Evolutionary conservation across 2,888 invertebrate species (phyloP), one percentile per base, ranked within the genome.

Genomic region (Blomia tropicalis): DNA sequence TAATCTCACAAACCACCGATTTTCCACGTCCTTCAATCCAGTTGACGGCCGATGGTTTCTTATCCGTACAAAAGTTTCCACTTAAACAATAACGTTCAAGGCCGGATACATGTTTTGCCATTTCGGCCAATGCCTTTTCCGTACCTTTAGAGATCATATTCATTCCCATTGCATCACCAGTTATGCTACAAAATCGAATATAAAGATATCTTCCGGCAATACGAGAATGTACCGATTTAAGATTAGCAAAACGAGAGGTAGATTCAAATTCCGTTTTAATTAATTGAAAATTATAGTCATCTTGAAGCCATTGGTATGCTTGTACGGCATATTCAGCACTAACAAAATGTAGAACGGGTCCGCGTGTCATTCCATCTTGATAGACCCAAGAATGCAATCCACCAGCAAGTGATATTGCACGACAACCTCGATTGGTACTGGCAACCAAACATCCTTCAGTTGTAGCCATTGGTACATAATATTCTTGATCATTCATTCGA

Each of bases 151-250:
- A 93, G 0, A 96, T 80, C 96, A 96, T 98, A 72, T 96, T 98
- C 98, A 98, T 98, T 53, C 98, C 98, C 98, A 98, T 99, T 1
- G 98, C 98, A 73, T 99, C 98, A 0, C 98, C 98, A 1, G 96
- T 96, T 2, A 82, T 82, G 0, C 96, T 93, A 61, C 87, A 83
- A 75, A 98, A 98, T 68, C 95, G 79, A 54, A 96, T 80, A 73
- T 87, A 95, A 19, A 95, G 75, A 61, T 83, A 82, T 17, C 89
- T 81, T 0, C 95, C 95, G 61, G 88, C 89, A 66, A 91, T 85
- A 19, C 83, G 82, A 47, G 85, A 80, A 61, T 87, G 83, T 17
- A 93, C 78, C 70, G 82, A 84, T 70, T 83, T 82, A 1, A 98
- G 78, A 47, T 86, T 80, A 0, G 91, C 92, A 74, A 87, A 96